phyloP scores from a whole-genome alignment of 2,888 invertebrate species.

The Pammene fasciana region DNA sequence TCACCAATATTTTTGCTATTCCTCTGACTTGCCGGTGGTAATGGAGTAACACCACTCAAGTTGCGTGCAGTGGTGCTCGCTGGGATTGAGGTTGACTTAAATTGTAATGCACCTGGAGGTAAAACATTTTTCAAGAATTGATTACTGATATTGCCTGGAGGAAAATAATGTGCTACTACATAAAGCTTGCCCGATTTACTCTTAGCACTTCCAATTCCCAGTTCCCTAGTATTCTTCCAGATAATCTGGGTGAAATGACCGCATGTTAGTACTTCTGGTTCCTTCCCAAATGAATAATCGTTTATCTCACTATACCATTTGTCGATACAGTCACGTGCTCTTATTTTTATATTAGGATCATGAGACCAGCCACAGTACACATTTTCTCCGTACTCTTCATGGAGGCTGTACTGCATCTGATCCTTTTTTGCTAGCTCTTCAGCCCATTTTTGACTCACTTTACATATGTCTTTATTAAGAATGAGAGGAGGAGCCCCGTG shows the following conservation, averaged over 20 bases:
- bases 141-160: slow-evolving; percentile 91
- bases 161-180: slow-evolving; percentile 93
- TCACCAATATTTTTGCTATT: slow-evolving; percentile 67
- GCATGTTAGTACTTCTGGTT: slow-evolving; percentile 85
- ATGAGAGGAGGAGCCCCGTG: slow-evolving; percentile 77
- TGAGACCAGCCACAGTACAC: slow-evolving; percentile 88
- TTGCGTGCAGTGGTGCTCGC: slow-evolving; percentile 51
- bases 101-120: slow-evolving; percentile 79
- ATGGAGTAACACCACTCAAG: slow-evolving; percentile 65
- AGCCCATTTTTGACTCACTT: slow-evolving; percentile 88
- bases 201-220: slow-evolving; percentile 90
- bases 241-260: slow-evolving; percentile 91
- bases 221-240: slow-evolving; percentile 89
- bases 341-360: slow-evolving; percentile 85
- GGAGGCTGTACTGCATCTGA: slow-evolving; percentile 85
- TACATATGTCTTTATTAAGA: slow-evolving; percentile 85
- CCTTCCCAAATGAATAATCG: slow-evolving; percentile 86
- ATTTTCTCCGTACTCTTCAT: slow-evolving; percentile 87
- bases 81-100: slow-evolving; percentile 52
- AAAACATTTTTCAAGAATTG: slow-evolving; percentile 87
- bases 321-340: slow-evolving; percentile 87
- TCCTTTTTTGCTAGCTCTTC: slow-evolving; percentile 86
- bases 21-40: slow-evolving; percentile 59
- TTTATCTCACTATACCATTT: slow-evolving; percentile 91
- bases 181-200: slow-evolving; percentile 90